A percentile compares a stretch with the other conserved stretches of the same genome.
Conservation (phyloP, 2,797 vertebrate species). For the Scolopax bukidnonensis region DNA sequence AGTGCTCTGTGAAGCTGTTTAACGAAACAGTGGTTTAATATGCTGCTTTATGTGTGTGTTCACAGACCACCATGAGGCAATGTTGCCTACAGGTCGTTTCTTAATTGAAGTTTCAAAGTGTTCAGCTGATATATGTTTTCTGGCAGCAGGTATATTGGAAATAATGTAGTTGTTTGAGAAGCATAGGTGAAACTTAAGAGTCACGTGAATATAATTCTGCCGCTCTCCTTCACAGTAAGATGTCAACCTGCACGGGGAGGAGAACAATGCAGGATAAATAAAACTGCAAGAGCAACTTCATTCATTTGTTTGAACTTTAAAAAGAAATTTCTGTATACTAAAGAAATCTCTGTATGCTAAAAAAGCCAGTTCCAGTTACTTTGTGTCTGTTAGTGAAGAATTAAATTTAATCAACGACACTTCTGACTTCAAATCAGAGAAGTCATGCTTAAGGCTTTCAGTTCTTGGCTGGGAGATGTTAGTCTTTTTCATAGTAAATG, state of each 20-base stretch:
- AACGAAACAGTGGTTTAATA: background rate
- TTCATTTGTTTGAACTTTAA: background rate
- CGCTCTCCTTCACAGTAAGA: background rate
- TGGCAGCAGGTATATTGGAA: background rate
- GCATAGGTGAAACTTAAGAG: background rate
- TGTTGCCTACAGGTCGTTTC: background rate
- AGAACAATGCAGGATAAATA: background rate
- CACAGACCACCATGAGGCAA: background rate
- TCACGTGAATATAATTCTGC: background rate
- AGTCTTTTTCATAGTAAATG: background rate
- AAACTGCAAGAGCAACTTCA: background rate
- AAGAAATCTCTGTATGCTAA: background rate
- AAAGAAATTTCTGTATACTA: background rate
- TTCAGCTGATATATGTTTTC: background rate
- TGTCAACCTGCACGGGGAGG: background rate
- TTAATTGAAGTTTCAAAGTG: constrained; percentile 23
- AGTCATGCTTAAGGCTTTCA: background rate
- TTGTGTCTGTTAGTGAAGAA: background rate
- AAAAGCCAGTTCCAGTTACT: background rate
- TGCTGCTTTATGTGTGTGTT: background rate
- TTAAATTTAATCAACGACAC: background rate
- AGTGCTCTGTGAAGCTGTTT: background rate
- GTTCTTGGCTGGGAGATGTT: background rate
- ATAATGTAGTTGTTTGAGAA: background rate
- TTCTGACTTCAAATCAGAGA: background rate